Conservation (phyloP, 2,888 invertebrate species). For the Isoperla grammatica region DNA sequence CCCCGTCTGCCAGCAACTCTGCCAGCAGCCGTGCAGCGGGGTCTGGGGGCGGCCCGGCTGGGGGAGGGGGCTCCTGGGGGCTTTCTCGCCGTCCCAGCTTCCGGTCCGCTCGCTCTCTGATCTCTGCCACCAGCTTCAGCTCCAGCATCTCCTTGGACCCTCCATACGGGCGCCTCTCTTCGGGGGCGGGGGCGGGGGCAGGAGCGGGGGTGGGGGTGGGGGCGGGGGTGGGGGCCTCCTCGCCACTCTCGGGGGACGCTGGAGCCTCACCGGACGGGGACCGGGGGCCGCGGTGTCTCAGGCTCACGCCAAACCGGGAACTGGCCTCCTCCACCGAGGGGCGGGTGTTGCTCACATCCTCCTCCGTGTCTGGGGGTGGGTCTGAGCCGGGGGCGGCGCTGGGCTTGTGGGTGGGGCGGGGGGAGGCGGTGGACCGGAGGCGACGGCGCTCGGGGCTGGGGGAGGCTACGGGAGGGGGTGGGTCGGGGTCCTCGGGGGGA, state of each 20-base stretch:
- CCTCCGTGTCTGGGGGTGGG: neutral
- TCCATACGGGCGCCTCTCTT: slow-evolving; percentile 43
- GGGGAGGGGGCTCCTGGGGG: slow-evolving; percentile 42
- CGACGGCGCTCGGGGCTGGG: slow-evolving; percentile 35
- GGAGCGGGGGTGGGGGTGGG: slow-evolving; percentile 19
- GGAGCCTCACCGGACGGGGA: slow-evolving; percentile 33
- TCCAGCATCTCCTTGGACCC: slow-evolving; percentile 80
- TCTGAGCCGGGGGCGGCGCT: slow-evolving; percentile 22
- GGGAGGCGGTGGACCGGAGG: slow-evolving; percentile 31
- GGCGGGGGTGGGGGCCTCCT: too few relatives aligned
- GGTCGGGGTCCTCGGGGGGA: slow-evolving; percentile 58
- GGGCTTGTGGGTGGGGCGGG: slow-evolving; percentile 22
- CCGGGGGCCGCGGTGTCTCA: slow-evolving; percentile 54
- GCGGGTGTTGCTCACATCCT: slow-evolving; percentile 12
- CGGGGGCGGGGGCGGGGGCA: neutral
- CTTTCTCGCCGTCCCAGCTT: slow-evolving; percentile 46
- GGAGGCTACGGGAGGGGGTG: slow-evolving; percentile 35
- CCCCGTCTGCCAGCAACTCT: slow-evolving; percentile 64
- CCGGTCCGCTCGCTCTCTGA: slow-evolving; percentile 69
- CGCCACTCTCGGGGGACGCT: slow-evolving; percentile 21
- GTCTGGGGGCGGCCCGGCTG: slow-evolving; percentile 50
- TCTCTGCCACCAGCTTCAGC: slow-evolving; percentile 73
- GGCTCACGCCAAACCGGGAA: slow-evolving; percentile 63
- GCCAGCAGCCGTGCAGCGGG: slow-evolving; percentile 76
- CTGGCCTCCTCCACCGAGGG: slow-evolving; percentile 58